Percentiles rank a stretch among this genome's conserved stretches.
These are phyloP conservation scores for Drosophila sordidula DNA, from an alignment of 2,888 invertebrate genomes.

Conservation along the genomic window DNA sequence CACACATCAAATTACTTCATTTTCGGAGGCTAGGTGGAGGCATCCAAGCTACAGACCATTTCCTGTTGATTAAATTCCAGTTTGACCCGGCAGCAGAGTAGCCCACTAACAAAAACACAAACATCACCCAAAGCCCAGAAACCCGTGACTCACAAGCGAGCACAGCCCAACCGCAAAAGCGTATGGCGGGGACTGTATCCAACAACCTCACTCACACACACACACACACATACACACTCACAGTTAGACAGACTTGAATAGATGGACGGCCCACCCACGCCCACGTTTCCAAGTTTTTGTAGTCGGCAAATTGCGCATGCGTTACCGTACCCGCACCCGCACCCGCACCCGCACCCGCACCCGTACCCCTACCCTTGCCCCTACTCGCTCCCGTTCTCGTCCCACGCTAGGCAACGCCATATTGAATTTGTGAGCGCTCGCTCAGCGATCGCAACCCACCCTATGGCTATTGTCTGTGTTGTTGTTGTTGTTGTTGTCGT, in stretches of 20 bases:
- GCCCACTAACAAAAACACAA: conserved; percentile 30
- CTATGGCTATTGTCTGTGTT: conserved; percentile 23
- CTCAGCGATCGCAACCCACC: conserved; percentile 47
- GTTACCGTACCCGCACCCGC: conserved; percentile 45
- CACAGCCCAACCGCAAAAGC: conserved; percentile 52
- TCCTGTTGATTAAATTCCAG: conserved; percentile 67
- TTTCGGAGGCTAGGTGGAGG: background rate
- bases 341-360: background rate
- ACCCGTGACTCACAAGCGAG: conserved; percentile 51
- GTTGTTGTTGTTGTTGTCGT: conserved; percentile 8
- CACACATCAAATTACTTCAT: background rate
- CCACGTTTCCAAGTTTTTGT: conserved; percentile 45
- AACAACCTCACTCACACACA: conserved; percentile 14
- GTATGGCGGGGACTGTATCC: conserved; percentile 40
- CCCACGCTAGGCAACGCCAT: conserved; percentile 62
- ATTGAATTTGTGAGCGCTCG: conserved; percentile 43
- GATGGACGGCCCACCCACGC: conserved; percentile 64
- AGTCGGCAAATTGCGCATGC: conserved; percentile 67
- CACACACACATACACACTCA: conserved; percentile 15
- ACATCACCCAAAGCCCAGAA: conserved; percentile 38
- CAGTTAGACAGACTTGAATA: conserved; percentile 14
- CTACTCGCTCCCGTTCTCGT: background rate
- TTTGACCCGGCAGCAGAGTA: conserved; percentile 27
- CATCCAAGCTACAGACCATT: conserved; percentile 44
- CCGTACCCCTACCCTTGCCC: background rate